Evolutionary conservation across 2,888 invertebrate species (phyloP).

Genomic region (Saturnia japonica): DNA sequence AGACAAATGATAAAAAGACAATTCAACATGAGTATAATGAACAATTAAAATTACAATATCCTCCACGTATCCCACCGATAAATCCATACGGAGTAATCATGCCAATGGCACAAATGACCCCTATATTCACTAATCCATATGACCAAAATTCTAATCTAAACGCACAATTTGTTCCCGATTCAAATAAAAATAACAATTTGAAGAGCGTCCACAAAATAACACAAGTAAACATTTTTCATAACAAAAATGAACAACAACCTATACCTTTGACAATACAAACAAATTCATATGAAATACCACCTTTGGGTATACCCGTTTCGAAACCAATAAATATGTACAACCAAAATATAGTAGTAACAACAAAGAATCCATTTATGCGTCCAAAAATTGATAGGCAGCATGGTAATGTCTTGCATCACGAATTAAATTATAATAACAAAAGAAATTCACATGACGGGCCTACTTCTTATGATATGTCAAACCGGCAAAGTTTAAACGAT

Average conservation of each 20-base stretch:
- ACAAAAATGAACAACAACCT: constrained; percentile 20
- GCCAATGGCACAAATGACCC: constrained; percentile 14
- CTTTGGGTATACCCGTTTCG: constrained; percentile 53
- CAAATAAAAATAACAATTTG: constrained; percentile 14
- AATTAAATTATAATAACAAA: neutral
- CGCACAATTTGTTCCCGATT: constrained; percentile 17
- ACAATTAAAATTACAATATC: constrained; percentile 17
- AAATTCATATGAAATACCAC: constrained; percentile 60
- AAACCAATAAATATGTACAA: constrained; percentile 49
- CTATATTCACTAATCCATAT: constrained; percentile 14
- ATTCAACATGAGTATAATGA: constrained; percentile 18
- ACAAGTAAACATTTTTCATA: constrained; percentile 26
- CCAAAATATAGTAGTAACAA: constrained; percentile 56
- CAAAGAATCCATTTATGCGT: constrained; percentile 24
- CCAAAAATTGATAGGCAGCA: constrained; percentile 20
- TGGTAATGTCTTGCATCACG: neutral
- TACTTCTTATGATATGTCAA: neutral
- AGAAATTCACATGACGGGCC: neutral
- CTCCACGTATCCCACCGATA: constrained; percentile 15
- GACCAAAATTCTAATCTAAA: constrained; percentile 17
- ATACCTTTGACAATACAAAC: constrained; percentile 61
- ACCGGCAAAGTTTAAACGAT: neutral
- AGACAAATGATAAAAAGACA: constrained; percentile 17
- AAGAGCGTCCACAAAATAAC: constrained; percentile 23
- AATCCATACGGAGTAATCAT: constrained; percentile 25